These are phyloP conservation scores for Argyresthia albistria DNA, from an alignment of 2,888 invertebrate genomes.

Conservation along the genomic window DNA sequence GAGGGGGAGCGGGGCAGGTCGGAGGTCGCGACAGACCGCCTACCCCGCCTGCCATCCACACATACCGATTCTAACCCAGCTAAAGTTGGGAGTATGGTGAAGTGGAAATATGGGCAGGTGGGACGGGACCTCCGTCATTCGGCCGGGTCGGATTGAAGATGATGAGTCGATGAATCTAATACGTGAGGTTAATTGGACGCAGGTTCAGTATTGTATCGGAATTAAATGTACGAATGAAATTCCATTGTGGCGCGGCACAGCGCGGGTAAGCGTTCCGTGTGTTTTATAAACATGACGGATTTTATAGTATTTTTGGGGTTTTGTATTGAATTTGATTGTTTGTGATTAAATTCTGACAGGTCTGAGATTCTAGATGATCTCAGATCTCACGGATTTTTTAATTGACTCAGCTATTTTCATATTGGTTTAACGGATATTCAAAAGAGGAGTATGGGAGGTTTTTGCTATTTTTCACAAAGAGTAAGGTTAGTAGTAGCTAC, in stretches of 20 bases:
- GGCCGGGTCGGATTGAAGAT: conserved; percentile 13
- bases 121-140: not conserved
- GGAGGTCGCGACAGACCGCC: conserved; percentile 19
- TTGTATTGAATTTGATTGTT: not conserved
- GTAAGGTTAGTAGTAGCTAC: too few relatives aligned
- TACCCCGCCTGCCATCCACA: conserved; percentile 22
- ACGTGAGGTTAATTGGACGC: conserved; percentile 65
- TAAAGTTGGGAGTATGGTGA: not conserved
- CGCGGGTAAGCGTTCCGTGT: not conserved
- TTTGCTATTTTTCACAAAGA: too few relatives aligned
- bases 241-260: conserved; percentile 3
- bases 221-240: conserved; percentile 39
- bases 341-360: not conserved
- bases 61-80: conserved; percentile 15
- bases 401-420: not conserved
- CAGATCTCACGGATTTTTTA: not conserved
- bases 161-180: conserved; percentile 59
- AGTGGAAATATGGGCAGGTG: not conserved
- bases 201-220: conserved; percentile 56
- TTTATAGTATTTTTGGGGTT: not conserved
- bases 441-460: too few relatives aligned
- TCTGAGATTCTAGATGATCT: not conserved
- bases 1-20: conserved; percentile 15
- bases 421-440: not conserved
- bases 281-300: not conserved